These are phyloP conservation scores for Ennomos erosarius DNA, from an alignment of 2,888 invertebrate genomes.

Conservation along the genomic window DNA sequence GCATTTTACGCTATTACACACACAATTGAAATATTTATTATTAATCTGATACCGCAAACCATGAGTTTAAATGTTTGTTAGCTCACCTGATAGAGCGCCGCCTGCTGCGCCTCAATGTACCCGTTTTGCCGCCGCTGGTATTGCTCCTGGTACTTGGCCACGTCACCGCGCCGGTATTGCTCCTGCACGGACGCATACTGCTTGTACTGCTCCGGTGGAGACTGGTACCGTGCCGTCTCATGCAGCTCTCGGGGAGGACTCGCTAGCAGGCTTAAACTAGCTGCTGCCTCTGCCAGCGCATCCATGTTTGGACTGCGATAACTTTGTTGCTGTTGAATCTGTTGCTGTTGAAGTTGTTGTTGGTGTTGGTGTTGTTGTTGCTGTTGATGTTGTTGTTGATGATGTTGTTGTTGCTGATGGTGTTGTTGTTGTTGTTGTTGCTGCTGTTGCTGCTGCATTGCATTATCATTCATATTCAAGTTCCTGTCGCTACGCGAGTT, in stretches of 20 bases:
- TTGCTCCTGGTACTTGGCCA: conserved; percentile 67
- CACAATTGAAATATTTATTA: no score
- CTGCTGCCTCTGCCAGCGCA: conserved; percentile 39
- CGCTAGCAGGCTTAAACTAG: conserved; percentile 29
- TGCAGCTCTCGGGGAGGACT: conserved; percentile 28
- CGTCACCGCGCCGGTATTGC: conserved; percentile 42
- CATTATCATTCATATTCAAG: conserved; percentile 59
- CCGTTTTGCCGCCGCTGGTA: conserved; percentile 58
- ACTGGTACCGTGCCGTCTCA: conserved; percentile 26
- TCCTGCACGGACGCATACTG: conserved; percentile 29
- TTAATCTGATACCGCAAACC: no score
- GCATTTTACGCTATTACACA: no score
- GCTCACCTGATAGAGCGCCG: conserved; percentile 51
- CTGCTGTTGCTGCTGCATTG: conserved; percentile 61
- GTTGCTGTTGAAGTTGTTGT: conserved; percentile 45
- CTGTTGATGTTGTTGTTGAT: conserved; percentile 56
- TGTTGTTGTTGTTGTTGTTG: conserved; percentile 54
- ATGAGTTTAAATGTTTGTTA: no score
- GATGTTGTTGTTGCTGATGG: conserved; percentile 54
- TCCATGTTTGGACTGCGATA: conserved; percentile 33
- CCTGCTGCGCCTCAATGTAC: conserved; percentile 45
- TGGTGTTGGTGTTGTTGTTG: conserved; percentile 57
- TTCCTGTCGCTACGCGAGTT: conserved; percentile 61
- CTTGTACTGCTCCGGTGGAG: conserved; percentile 32
- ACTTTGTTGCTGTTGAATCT: conserved; percentile 36